Percentiles rank a stretch among this genome's conserved stretches.
Evolutionary conservation across 2,113 vertebrate species (phyloP).

Genomic region (Sander vitreus): DNA sequence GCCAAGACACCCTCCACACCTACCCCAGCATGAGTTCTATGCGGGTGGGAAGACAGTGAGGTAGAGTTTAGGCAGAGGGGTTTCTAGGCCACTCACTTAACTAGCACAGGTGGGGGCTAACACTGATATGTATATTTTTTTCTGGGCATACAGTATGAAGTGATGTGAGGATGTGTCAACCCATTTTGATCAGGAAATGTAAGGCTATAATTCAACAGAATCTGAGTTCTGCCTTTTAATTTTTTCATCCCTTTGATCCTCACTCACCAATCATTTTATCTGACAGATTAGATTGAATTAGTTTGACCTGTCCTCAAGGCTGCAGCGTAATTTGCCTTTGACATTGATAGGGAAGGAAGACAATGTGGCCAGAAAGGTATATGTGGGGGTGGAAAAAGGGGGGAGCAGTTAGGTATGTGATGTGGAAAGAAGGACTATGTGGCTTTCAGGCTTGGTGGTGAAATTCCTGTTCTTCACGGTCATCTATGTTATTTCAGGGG

Average conservation of each 20-base stretch:
- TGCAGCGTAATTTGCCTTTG: constrained; percentile 75
- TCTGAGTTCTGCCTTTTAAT: constrained; percentile 56
- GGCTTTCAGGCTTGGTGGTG: constrained; percentile 30
- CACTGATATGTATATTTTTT: background rate
- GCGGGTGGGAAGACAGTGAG: constrained; percentile 19
- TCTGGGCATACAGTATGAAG: background rate
- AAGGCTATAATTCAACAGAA: constrained; percentile 60
- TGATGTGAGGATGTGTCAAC: constrained; percentile 23
- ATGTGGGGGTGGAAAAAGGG: constrained; percentile 40
- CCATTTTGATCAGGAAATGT: constrained; percentile 26
- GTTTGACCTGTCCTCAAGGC: constrained; percentile 76
- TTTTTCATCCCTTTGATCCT: constrained; percentile 62
- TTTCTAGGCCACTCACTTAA: constrained; percentile 24
- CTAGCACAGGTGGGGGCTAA: constrained; percentile 28
- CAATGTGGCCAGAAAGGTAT: constrained; percentile 38
- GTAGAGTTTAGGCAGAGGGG: constrained; percentile 20
- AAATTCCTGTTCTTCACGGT: constrained; percentile 57
- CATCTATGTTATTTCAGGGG: constrained; percentile 56
- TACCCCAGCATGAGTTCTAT: constrained; percentile 61
- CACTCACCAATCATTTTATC: constrained; percentile 72
- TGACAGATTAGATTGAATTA: constrained; percentile 80
- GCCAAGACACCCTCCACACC: constrained; percentile 72
- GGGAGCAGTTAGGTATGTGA: constrained; percentile 29
- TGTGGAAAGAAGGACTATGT: constrained; percentile 18
- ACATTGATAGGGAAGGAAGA: constrained; percentile 72